Conservation (phyloP, 2,797 vertebrate genomes). For the Arctocebus calabarensis region DNA sequence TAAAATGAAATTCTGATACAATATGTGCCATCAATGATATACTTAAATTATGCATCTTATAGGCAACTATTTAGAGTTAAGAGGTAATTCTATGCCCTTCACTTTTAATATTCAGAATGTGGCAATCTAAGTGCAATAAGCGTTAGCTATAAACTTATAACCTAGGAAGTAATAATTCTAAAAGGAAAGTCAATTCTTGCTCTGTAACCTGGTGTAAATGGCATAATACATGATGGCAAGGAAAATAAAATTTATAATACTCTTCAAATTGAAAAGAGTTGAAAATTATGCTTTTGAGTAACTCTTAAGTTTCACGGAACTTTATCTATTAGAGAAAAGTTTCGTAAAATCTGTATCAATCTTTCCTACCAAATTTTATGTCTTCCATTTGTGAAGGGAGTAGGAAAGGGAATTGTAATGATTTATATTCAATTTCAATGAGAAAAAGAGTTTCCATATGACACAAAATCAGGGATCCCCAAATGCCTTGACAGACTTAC, state of each 20-base stretch:
- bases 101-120: background rate
- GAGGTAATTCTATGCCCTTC: background rate
- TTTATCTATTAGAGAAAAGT: background rate
- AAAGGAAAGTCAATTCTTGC: slow-evolving; percentile 51
- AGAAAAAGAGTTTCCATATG: background rate
- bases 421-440: background rate
- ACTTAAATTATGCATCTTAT: background rate
- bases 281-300: slow-evolving; percentile 18
- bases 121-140: background rate
- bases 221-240: background rate
- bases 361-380: background rate
- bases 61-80: background rate
- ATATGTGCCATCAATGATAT: background rate
- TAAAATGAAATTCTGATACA: background rate
- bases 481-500: background rate
- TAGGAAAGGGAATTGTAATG: background rate
- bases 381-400: background rate
- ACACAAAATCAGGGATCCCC: background rate
- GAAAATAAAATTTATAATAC: slow-evolving; percentile 48
- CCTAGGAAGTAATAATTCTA: background rate
- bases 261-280: background rate
- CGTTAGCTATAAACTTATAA: background rate
- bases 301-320: background rate
- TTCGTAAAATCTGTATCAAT: background rate
- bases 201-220: slow-evolving; percentile 38